Percentiles rank a stretch among this genome's conserved stretches.
phyloP scores from a whole-genome alignment of 2,797 vertebrate genomes.

The Atherinosoma microstoma region DNA sequence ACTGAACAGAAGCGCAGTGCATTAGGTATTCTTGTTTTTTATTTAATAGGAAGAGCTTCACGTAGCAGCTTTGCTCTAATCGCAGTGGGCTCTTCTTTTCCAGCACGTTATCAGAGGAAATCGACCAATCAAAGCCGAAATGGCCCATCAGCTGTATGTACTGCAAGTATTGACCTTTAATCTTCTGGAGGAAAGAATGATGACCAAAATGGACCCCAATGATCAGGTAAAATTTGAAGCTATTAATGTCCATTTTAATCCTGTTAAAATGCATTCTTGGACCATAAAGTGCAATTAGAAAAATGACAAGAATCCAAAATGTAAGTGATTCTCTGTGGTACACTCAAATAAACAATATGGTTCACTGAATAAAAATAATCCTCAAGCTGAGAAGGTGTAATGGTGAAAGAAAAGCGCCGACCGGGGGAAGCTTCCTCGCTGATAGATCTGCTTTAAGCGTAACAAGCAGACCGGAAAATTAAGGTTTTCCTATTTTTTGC shows the following conservation, averaged over 20 bases:
- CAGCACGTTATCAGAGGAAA: conserved; percentile 97
- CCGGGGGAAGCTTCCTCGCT: not conserved
- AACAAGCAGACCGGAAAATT: conserved; percentile 27
- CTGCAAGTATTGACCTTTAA: conserved; percentile 98
- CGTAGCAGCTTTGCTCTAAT: not conserved
- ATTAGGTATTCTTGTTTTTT: not conserved
- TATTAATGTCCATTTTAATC: not conserved
- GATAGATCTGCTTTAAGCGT: conserved; percentile 24
- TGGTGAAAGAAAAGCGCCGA: conserved; percentile 11
- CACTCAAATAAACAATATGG: conserved; percentile 13
- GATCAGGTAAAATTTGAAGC: conserved; percentile 86
- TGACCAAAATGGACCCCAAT: conserved; percentile 99
- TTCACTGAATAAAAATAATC: conserved; percentile 9
- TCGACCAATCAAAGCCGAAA: conserved; percentile 97
- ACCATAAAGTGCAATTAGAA: not conserved
- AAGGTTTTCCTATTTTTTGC: conserved; percentile 12
- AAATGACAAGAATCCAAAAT: not conserved
- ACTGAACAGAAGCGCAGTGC: not conserved
- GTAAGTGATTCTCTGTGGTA: not conserved
- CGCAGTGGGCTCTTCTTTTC: conserved; percentile 5
- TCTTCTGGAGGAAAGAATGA: conserved; percentile 98
- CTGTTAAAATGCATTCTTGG: not conserved
- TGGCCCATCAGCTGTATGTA: conserved; percentile 98
- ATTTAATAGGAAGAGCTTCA: not conserved
- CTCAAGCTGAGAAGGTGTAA: not conserved